Base-by-base conservation (phyloP, 2,797 vertebrate species). In the Notamacropus eugenii region DNA sequence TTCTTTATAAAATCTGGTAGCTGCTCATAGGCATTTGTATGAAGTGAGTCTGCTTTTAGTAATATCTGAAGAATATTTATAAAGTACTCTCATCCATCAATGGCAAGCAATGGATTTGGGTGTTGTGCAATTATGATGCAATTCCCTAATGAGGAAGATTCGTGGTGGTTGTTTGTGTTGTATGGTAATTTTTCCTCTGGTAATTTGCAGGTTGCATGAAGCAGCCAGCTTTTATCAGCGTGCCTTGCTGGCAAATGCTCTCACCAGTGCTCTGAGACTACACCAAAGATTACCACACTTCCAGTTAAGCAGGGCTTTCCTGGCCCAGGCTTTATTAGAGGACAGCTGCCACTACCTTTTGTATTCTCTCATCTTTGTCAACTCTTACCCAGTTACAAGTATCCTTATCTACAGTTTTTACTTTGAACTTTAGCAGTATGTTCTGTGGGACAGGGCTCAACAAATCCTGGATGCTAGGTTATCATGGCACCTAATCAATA, bases 281-380 rank as follows among this genome's bases (percentile, higher is more conserved):
- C 99, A 99, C 97, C 99, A 99, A 97, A 99, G 99, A 96, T 99
- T 99, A 40, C 99, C 99, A 0, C 99, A 99, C 98, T 99, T 99
- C 97, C 99, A 99, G 98, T 97, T 99, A 93, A 99, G 99, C 98
- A 99, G 99, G 98, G 99, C 99, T 0, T 99, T 99, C 98, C 98
- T 99, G 98, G 99, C 99, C 14, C 99, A 99, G 98, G 99, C 99
- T 82, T 98, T 99, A 93, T 98, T 99, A 96, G 99, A 99, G 95
- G 99, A 99, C 98, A 99, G 99, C 99, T 99, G 99, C 97, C 99
- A 99, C 97, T 99, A 99, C 98, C 99, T 99, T 97, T 98, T 99
- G 40, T 99, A 99, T 98, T 99, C 99, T 0, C 99, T 99, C 98
- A 99, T 99, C 98, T 99, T 99, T 96, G 99, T 99, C 98, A 99